Conservation (phyloP, 2,888 invertebrate species). For the Sesia apiformis region DNA sequence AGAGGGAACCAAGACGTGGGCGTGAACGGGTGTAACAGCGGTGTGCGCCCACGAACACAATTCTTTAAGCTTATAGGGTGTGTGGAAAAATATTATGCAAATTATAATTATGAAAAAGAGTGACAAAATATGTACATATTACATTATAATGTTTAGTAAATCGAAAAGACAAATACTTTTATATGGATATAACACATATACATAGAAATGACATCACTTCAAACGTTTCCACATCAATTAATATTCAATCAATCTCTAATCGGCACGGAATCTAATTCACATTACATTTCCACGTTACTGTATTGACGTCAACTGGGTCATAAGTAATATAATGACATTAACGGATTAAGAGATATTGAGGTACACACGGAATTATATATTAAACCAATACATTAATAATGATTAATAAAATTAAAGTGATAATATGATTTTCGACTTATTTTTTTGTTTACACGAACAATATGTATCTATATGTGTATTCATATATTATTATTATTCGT, state of each 20-base stretch:
- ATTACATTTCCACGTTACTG: background rate
- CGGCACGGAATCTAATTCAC: background rate
- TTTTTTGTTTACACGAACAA: no score
- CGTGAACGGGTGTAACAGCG: no score
- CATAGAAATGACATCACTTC: background rate
- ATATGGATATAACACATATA: background rate
- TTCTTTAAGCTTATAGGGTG: no score
- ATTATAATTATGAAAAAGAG: no score
- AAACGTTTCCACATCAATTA: background rate
- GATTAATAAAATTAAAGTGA: no score
- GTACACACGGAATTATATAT: background rate
- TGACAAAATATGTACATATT: no score
- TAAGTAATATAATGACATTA: background rate
- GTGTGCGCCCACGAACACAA: no score
- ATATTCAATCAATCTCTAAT: background rate
- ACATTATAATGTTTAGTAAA: background rate
- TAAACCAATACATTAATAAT: background rate
- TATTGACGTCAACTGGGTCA: background rate
- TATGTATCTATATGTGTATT: no score
- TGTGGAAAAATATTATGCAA: no score
- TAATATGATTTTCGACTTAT: no score
- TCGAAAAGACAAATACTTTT: background rate
- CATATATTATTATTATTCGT: no score
- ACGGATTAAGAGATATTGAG: background rate
- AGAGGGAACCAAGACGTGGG: no score